Conservation (phyloP, 2,113 vertebrate species). For the Gracilinanus agilis region DNA sequence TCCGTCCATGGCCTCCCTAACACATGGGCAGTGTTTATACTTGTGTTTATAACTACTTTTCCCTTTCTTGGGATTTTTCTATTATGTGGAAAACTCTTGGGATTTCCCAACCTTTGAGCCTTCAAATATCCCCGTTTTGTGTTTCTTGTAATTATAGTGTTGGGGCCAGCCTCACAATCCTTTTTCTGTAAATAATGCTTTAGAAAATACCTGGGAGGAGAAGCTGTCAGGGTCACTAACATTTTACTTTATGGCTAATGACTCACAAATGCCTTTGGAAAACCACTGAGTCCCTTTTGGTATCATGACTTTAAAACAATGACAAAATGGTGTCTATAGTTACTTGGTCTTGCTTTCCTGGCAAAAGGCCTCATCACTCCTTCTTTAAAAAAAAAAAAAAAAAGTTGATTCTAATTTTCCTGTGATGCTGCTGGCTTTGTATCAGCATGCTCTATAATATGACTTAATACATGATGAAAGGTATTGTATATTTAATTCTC, state of each 20-base stretch:
- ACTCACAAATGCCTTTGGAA: conserved; percentile 57
- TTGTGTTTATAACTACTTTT: conserved; percentile 40
- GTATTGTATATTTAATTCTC: conserved; percentile 11
- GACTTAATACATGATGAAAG: conserved; percentile 59
- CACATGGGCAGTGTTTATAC: neutral
- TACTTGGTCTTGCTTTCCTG: neutral
- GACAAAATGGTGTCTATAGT: conserved; percentile 29
- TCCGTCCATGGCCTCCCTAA: neutral
- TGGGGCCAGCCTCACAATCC: conserved; percentile 7
- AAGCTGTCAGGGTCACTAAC: conserved; percentile 41
- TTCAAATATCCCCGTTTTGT: conserved; percentile 66
- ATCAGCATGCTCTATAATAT: conserved; percentile 50
- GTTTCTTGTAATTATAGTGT: conserved; percentile 59
- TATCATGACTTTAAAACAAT: conserved; percentile 1
- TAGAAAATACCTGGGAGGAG: conserved; percentile 65
- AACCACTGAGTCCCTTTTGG: neutral
- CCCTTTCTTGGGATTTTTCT: conserved; percentile 64
- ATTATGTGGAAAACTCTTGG: conserved; percentile 44
- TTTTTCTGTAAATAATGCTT: conserved; percentile 45
- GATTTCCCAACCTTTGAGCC: conserved; percentile 72
- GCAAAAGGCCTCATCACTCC: conserved; percentile 42
- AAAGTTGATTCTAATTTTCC: conserved; percentile 47
- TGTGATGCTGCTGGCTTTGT: conserved; percentile 21
- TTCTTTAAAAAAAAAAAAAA: conserved; percentile 55
- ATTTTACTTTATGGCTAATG: conserved; percentile 15